Evolutionary conservation across 2,888 invertebrate genomes (phyloP), one percentile per base, ranked within the genome.

Genomic region (Prosapia bicincta): DNA sequence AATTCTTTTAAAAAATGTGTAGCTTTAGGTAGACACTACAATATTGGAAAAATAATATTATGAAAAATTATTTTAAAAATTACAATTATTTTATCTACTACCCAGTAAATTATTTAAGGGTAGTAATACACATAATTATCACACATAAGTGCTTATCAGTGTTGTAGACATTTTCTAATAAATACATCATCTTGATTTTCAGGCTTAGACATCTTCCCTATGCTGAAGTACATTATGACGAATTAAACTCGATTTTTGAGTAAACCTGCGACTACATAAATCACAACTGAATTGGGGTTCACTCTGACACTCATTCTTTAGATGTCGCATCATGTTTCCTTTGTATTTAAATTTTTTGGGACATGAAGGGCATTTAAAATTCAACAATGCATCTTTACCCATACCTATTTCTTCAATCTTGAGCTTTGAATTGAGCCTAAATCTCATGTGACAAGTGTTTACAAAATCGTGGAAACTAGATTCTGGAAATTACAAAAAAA

Each of bases 281-380:
- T 85, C 85, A 79, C 86, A 86, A 80, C 83, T 83, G 80, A 86
- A 86, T 75, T 85, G 83, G 0, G 86, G 85, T 77, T 84, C 84
- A 75, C 85, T 85, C 15, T 85, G 85, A 79, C 86, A 86, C 77
- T 86, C 86, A 78, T 85, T 85, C 77, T 85, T 85, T 82, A 85
- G 83, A 79, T 87, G 86, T 0, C 85, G 84, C 80, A 83, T 84
- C 75, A 86, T 81, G 20, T 85, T 86, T 74, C 85, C 84, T 79
- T 85, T 84, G 78, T 85, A 83, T n/a, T 85, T 84, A 79, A 86
- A 86, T 0, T 83, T 83, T 23, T 85, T 84, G 76, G 84, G 84
- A 78, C 86, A 86, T 10, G 82, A 81, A 0, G 85, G 85, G 81
- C 85, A 85, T 38, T 83, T 82, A 75, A 83, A 85, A 26, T 28